phyloP scores from a whole-genome alignment of 2,888 invertebrate genomes.

The Caenorhabditis sinica region DNA sequence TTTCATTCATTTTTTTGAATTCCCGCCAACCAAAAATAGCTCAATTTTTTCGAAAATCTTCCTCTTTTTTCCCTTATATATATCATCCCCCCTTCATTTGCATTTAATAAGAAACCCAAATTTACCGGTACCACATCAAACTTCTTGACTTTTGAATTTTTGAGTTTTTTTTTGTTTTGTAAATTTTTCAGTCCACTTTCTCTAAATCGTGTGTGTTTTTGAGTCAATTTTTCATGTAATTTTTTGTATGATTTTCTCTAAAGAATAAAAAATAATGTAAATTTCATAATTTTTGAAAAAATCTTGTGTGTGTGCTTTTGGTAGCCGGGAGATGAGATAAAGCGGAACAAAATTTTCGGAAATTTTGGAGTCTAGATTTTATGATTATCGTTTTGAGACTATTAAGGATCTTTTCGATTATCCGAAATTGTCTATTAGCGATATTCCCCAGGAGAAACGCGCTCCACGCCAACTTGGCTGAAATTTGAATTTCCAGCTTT shows the following conservation, averaged over 20 bases:
- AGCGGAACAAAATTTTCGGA: too few species aligned
- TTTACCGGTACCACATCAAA: constrained; percentile 37
- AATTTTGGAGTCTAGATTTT: too few species aligned
- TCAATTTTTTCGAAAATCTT: constrained; percentile 24
- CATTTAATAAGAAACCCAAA: constrained; percentile 48
- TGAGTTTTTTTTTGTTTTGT: neutral
- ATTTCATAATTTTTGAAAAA: too few species aligned
- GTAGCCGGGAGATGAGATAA: too few species aligned
- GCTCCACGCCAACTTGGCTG: too few species aligned
- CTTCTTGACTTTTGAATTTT: neutral
- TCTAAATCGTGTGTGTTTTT: neutral
- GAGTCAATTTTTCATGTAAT: neutral
- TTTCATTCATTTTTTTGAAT: too few species aligned
- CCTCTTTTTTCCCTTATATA: constrained; percentile 12
- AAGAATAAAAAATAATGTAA: neutral
- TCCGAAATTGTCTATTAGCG: too few species aligned
- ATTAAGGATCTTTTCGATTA: too few species aligned
- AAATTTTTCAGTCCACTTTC: neutral
- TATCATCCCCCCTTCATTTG: constrained; percentile 15
- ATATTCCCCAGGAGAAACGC: too few species aligned
- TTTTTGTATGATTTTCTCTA: neutral
- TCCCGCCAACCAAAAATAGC: neutral
- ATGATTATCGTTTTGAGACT: too few species aligned
- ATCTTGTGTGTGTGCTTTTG: too few species aligned
- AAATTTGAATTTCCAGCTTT: too few species aligned